Percentiles rank a stretch among this genome's conserved stretches.
Conservation (phyloP, 2,797 vertebrate genomes). For the Danio tinwini region DNA sequence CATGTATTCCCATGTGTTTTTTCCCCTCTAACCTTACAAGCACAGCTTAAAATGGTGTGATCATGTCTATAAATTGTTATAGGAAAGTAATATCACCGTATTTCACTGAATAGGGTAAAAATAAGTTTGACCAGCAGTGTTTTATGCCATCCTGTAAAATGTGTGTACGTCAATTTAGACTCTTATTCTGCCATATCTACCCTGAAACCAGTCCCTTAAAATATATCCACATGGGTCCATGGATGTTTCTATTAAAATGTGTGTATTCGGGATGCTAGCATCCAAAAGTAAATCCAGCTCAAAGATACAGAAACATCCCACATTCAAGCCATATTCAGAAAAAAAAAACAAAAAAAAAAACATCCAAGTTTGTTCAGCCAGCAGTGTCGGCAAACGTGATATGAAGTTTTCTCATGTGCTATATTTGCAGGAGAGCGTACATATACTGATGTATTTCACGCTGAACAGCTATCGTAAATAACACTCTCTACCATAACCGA, state of each 20-base stretch:
- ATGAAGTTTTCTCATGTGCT: slow-evolving; percentile 23
- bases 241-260: slow-evolving; percentile 3
- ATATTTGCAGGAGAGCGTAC: not conserved
- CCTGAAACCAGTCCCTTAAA: not conserved
- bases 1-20: no score
- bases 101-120: not conserved
- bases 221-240: not conserved
- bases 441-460: slow-evolving; percentile 33
- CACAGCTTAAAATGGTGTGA: not conserved
- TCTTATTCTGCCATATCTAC: not conserved
- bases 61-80: not conserved
- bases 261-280: not conserved
- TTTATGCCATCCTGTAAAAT: not conserved
- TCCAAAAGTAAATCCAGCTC: not conserved
- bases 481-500: slow-evolving; percentile 25
- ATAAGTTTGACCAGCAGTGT: not conserved
- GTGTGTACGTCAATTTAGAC: not conserved
- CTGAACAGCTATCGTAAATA: slow-evolving; percentile 39
- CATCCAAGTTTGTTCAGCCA: not conserved
- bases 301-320: not conserved
- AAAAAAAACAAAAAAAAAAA: no score
- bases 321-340: not conserved
- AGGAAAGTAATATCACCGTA: not conserved
- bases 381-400: slow-evolving; percentile 22
- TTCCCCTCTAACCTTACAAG: not conserved